Evolutionary conservation across 2,113 vertebrate genomes (phyloP).

Genomic region (Agapornis roseicollis): DNA sequence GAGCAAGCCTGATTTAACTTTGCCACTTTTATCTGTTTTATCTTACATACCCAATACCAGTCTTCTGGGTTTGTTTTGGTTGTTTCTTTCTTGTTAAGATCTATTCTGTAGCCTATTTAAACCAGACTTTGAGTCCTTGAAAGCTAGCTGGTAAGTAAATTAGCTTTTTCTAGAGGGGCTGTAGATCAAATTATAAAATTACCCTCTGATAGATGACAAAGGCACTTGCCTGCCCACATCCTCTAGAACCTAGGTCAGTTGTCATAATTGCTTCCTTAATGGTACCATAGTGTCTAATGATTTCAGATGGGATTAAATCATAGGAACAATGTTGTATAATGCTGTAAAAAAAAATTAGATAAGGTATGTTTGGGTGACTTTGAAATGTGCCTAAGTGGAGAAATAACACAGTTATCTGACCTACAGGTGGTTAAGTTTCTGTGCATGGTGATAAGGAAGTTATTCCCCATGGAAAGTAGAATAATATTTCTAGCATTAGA

Average conservation of each 20-base stretch:
- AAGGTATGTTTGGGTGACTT: neutral
- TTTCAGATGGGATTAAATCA: conserved; percentile 31
- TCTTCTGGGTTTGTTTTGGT: neutral
- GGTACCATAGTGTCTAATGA: neutral
- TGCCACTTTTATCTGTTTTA: neutral
- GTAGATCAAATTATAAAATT: neutral
- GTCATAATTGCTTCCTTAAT: neutral
- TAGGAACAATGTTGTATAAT: neutral
- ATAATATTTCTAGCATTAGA: neutral
- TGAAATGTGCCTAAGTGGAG: neutral
- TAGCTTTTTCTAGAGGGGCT: conserved; percentile 6
- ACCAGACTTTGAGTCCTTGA: conserved; percentile 2
- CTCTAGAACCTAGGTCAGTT: neutral
- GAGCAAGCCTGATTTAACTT: neutral
- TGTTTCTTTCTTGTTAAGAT: neutral
- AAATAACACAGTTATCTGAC: neutral
- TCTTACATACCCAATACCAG: neutral
- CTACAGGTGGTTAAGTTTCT: neutral
- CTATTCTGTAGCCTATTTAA: neutral
- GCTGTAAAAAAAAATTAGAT: conserved; percentile 20
- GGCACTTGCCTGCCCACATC: neutral
- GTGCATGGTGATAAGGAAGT: neutral
- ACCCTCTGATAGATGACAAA: neutral
- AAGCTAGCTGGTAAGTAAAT: conserved; percentile 6
- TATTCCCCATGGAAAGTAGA: neutral